Evolutionary conservation across 2,888 invertebrate genomes (phyloP).

Genomic region (Poecilus cupreus): DNA sequence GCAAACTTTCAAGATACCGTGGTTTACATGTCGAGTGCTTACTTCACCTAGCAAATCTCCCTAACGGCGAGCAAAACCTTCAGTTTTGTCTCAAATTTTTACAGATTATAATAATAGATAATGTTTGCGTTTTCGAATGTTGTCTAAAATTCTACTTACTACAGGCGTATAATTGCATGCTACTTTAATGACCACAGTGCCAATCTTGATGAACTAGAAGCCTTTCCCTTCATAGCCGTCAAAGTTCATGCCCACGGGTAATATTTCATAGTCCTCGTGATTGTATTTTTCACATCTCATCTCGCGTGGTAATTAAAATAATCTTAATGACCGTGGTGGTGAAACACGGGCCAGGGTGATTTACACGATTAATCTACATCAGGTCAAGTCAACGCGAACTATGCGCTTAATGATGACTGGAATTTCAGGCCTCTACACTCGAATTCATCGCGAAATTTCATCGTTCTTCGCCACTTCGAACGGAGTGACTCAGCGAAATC

Average conservation of each 20-base stretch:
- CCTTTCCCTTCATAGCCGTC: neutral
- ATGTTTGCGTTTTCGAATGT: neutral
- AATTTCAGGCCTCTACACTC: neutral
- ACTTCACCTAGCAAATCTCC: no score
- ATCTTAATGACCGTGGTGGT: conserved; percentile 1
- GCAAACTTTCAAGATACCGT: no score
- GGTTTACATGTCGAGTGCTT: no score
- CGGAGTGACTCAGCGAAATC: conserved; percentile 21
- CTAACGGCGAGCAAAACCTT: no score
- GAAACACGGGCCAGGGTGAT: conserved; percentile 5
- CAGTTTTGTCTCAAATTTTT: no score
- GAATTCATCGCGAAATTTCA: conserved; percentile 24
- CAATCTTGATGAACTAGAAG: neutral
- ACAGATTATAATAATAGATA: neutral
- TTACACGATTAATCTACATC: conserved; percentile 38
- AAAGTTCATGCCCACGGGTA: neutral
- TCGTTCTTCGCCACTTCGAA: neutral
- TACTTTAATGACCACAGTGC: neutral
- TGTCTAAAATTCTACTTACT: neutral
- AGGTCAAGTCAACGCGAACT: conserved; percentile 28
- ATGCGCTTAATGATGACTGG: conserved; percentile 31
- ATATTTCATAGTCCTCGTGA: conserved; percentile 9
- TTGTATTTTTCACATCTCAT: conserved; percentile 15
- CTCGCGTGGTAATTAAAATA: conserved; percentile 28
- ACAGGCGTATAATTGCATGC: neutral